Evolutionary conservation across 2,113 vertebrate species (phyloP).

Genomic region (Scophthalmus maximus): DNA sequence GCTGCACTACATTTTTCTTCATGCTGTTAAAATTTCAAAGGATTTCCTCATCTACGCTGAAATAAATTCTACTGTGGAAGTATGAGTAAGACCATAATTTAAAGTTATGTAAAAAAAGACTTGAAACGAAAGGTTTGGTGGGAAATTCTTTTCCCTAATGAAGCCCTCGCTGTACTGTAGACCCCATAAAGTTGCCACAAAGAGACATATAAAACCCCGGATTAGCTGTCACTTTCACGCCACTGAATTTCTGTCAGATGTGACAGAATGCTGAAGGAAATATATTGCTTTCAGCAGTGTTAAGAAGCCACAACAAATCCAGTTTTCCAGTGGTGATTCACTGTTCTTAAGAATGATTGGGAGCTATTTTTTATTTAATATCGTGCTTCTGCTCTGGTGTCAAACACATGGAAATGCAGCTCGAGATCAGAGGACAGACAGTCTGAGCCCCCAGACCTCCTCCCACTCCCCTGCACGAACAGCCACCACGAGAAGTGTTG

Average conservation of each 20-base stretch:
- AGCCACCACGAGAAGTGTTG: slow-evolving; percentile 26
- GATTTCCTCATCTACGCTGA: background rate
- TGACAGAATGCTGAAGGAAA: slow-evolving; percentile 41
- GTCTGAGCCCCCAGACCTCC: slow-evolving; percentile 40
- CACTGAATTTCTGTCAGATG: slow-evolving; percentile 20
- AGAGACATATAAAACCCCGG: slow-evolving; percentile 33
- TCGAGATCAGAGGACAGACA: slow-evolving; percentile 47
- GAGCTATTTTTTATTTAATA: slow-evolving; percentile 40
- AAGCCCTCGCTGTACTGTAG: slow-evolving; percentile 19
- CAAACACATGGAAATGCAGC: slow-evolving; percentile 43
- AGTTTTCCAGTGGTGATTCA: slow-evolving; percentile 49
- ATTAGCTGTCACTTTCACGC: slow-evolving; percentile 44
- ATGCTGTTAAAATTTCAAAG: slow-evolving; percentile 22
- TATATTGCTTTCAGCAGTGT: slow-evolving; percentile 34
- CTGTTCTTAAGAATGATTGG: slow-evolving; percentile 28
- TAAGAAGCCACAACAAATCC: slow-evolving; percentile 61
- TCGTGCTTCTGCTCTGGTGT: slow-evolving; percentile 33
- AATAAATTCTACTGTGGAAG: slow-evolving; percentile 14
- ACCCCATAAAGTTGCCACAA: slow-evolving; percentile 30
- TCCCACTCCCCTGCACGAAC: slow-evolving; percentile 32
- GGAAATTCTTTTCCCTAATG: slow-evolving; percentile 13
- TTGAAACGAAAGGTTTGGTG: slow-evolving; percentile 16
- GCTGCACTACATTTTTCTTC: background rate
- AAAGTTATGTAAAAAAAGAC: slow-evolving; percentile 10
- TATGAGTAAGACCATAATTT: slow-evolving; percentile 14